A percentile compares a stretch with the other conserved stretches of the same genome.
These are phyloP conservation scores for Spodoptera frugiperda DNA, from an alignment of 1,140 invertebrate species.

Conservation along the genomic window DNA sequence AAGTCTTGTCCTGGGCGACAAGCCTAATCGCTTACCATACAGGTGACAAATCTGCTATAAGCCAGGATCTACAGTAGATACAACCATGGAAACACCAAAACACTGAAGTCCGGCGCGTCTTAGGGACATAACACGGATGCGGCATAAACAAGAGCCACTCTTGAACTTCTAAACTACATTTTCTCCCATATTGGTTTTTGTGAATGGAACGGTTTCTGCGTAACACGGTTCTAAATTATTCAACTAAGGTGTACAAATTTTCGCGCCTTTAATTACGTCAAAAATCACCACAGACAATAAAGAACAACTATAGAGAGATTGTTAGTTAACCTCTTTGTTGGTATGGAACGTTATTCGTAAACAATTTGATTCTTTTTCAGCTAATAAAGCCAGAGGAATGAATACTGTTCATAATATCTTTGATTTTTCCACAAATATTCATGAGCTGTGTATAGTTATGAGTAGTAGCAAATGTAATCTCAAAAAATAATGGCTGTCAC, in stretches of 20 bases:
- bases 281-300: constrained; percentile 40
- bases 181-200: too few relatives aligned
- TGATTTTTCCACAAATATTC: constrained; percentile 6
- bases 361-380: constrained; percentile 13
- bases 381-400: constrained; percentile 39
- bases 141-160: too few relatives aligned
- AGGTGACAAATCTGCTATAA: too few relatives aligned
- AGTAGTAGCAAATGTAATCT: not conserved
- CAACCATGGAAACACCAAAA: too few relatives aligned
- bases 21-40: too few relatives aligned
- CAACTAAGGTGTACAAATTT: constrained; percentile 4
- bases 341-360: not conserved
- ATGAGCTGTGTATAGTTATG: constrained; percentile 1
- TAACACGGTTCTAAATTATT: too few relatives aligned
- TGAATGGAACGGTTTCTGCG: too few relatives aligned
- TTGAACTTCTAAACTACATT: too few relatives aligned
- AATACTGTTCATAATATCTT: constrained; percentile 29
- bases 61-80: too few relatives aligned
- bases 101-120: too few relatives aligned
- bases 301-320: not conserved
- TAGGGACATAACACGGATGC: too few relatives aligned
- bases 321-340: constrained; percentile 30
- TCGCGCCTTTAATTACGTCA: constrained; percentile 19
- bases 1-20: too few relatives aligned
- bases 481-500: constrained; percentile 7